Base-by-base conservation (phyloP, 2,797 vertebrate genomes). In the Limnodromus scolopaceus region DNA sequence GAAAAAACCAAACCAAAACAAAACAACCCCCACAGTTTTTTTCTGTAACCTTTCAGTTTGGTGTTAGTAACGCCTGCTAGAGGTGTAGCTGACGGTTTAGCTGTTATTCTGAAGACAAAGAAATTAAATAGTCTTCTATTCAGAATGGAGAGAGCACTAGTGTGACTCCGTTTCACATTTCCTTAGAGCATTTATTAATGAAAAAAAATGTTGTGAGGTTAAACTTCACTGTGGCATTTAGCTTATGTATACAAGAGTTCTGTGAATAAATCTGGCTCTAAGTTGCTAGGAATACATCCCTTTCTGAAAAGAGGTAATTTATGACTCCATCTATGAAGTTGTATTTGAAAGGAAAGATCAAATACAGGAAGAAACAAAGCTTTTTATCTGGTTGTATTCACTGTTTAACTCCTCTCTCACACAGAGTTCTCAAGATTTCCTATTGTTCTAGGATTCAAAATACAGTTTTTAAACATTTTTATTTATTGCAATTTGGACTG, bases 401-500 rank as follows among this genome's bases (percentile, higher is more conserved):
- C 51, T 87, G 32, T 79, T 95, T 94, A 94, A 80, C 36, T 95
- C 58, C 74, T 20, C 32, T 72, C 86, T 97, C 88, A 94, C 46
- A 66, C 2, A 19, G 70, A 81, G 64, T 96, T 93, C 78, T 95
- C 63, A 70, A 78, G 75, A 84, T 92, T 92, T 93, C 39, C 68
- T 93, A 3, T 84, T 74, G 57, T 76, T 95, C 39, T 81, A 94
- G 91, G 75, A 92, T 94, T 97, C 80, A 76, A 94, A 97, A 84
- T 64, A 83, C 55, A 48, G 17, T 72, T 96, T 92, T 81, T 1
- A 87, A 89, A 61, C 16, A 27, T 41, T 93, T 96, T 96, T 97
- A 92, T 96, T 97, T 97, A 95, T 96, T 97, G 46, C 45, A 93
- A 71, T 95, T 96, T 96, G 94, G 39, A 87, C 75, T 94, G 86